Evolutionary conservation across 2,888 invertebrate genomes (phyloP).

Genomic region (Hipparchia sbordonii): DNA sequence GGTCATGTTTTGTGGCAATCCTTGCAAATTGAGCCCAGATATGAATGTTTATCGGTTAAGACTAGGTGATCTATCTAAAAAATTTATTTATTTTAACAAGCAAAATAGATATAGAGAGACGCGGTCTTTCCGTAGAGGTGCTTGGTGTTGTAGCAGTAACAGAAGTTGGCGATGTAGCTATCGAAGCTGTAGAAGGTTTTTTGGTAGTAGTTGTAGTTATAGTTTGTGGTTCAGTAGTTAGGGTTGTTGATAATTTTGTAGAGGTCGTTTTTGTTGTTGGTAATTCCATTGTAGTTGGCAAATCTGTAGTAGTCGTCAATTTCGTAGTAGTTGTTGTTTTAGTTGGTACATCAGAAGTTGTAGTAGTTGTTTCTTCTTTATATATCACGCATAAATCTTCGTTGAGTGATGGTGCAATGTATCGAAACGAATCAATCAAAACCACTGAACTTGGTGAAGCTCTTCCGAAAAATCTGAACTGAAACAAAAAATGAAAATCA

Average conservation of each 20-base stretch:
- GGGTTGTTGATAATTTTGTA: background rate
- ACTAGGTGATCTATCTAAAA: background rate
- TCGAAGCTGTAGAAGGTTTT: background rate
- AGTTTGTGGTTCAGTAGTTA: background rate
- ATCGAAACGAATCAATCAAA: constrained; percentile 3
- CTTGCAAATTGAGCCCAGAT: too few species aligned
- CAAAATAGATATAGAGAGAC: background rate
- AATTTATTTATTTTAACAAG: constrained; percentile 7
- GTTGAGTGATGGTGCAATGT: background rate
- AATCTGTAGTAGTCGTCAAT: background rate
- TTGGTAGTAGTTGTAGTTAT: background rate
- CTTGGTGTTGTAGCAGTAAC: background rate
- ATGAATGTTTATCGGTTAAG: too few species aligned
- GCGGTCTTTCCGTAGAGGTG: background rate
- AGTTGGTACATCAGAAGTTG: background rate
- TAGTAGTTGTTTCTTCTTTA: background rate
- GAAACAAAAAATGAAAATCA: constrained; percentile 7
- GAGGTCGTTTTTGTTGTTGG: background rate
- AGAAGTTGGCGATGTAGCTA: background rate
- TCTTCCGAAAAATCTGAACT: constrained; percentile 30
- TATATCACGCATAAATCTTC: background rate
- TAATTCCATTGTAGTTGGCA: background rate
- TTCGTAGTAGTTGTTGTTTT: background rate
- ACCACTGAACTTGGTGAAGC: constrained; percentile 2
- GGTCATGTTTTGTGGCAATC: too few species aligned